A percentile compares a stretch with the other conserved stretches of the same genome.
These are phyloP conservation scores for Vanessa cardui DNA, from an alignment of 2,888 invertebrate species.

Conservation along the genomic window DNA sequence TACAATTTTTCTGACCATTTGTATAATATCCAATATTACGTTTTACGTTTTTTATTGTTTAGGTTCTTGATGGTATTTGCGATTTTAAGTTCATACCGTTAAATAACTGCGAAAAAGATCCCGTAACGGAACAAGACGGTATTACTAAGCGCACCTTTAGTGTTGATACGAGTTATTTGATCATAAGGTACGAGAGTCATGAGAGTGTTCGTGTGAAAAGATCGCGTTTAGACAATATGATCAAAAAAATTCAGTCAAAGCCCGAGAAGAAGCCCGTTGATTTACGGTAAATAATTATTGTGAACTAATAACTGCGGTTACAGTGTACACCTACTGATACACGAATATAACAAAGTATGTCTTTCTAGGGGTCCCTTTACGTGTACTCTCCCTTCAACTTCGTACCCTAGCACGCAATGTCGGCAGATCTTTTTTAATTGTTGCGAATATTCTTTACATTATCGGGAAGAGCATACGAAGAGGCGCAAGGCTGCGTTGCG, in stretches of 20 bases:
- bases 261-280: conserved; percentile 62
- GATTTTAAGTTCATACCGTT: conserved; percentile 66
- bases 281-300: conserved; percentile 55
- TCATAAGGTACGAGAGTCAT: conserved; percentile 64
- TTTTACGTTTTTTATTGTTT: conserved; percentile 17
- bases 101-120: conserved; percentile 43
- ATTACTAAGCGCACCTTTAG: conserved; percentile 57
- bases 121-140: conserved; percentile 50
- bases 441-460: conserved; percentile 76
- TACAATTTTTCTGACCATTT: no score
- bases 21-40: no score
- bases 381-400: conserved; percentile 66
- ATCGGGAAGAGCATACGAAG: conserved; percentile 76
- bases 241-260: conserved; percentile 54
- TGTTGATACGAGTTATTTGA: conserved; percentile 65
- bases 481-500: conserved; percentile 72
- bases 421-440: conserved; percentile 75
- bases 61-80: conserved; percentile 57
- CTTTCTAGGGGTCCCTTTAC: conserved; percentile 71
- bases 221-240: conserved; percentile 52
- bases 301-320: neutral
- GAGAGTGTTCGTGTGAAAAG: conserved; percentile 50
- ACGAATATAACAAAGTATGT: conserved; percentile 9
- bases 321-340: neutral
- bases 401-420: conserved; percentile 68